These are phyloP conservation scores for Micronycteris hirsuta DNA, from an alignment of 2,113 vertebrate genomes.

Conservation along the genomic window DNA sequence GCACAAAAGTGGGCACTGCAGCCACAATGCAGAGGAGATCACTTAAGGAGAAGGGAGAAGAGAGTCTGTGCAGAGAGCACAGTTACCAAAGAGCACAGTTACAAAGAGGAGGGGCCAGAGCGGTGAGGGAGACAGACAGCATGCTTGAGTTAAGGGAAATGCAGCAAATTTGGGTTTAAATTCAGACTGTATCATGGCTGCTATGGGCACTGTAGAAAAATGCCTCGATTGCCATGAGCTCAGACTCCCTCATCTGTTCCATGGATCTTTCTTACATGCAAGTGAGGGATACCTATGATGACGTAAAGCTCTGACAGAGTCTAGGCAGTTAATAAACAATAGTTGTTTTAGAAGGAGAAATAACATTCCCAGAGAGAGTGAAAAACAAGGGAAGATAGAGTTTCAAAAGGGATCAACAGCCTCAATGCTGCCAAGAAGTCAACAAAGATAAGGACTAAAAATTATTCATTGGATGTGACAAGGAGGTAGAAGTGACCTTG, in stretches of 20 bases:
- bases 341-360: background rate
- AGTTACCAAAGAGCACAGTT: background rate
- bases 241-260: background rate
- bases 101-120: background rate
- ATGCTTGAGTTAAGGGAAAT: background rate
- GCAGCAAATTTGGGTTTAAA: background rate
- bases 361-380: background rate
- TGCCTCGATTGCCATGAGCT: background rate
- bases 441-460: background rate
- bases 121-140: background rate
- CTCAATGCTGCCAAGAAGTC: background rate
- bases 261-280: background rate
- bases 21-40: background rate
- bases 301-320: background rate
- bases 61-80: background rate
- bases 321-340: background rate
- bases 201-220: background rate
- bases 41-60: background rate
- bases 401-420: conserved; percentile 10
- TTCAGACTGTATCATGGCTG: background rate
- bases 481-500: conserved; percentile 45
- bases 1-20: background rate
- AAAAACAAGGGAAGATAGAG: background rate
- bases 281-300: background rate
- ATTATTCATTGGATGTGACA: background rate